Base-by-base conservation (phyloP, 1,140 invertebrate species). In the Proctacanthus coquilletti region DNA sequence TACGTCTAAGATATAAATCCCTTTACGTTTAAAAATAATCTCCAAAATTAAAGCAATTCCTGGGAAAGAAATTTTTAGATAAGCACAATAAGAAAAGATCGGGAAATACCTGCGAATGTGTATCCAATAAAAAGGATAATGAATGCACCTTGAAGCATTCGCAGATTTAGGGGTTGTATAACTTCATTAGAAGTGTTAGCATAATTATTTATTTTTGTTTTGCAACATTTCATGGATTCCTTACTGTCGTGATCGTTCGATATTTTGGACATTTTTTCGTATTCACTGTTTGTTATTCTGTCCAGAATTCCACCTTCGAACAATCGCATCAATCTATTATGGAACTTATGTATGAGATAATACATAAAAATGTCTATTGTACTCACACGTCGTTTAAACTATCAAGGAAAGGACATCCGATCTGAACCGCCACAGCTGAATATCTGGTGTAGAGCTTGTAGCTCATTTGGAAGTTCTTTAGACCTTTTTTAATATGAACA, bases 381-480 rank as follows among this genome's bases (percentile, higher is more conserved):
- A 64, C 67, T 66, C 61, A 78, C 75, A 77, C 69, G 52, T 69
- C 64, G 49, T 79, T 78, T 15, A 80, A 65, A 43, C 73, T 75
- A 44, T 76, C 69, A 14, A 76, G 59, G 47, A 72, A 80, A 15
- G 75, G 75, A 45, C 75, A 77, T 5, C 76, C 76, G 18, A 71
- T 65, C 61, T 79, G 76, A n/a, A 80, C 59, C 3, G 77, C 76
- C 17, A 80, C 76, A 0, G 75, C 75, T 3, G 77, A 79, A 51
- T 79, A 80, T 29, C 74, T 64, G 0, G 76, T 80, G 44, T 75
- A 77, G 3, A 79, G 53, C 51, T 79, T 78, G 53, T 79, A 73
- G 49, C 75, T 78, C 10, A 80, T 49, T 53, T 79, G 76, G 52
- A 78, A 80, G 56, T 75, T 71, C 44, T 71, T 67, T 1, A 70